Conservation (phyloP, 2,888 invertebrate genomes). For the Mythimna impura region DNA sequence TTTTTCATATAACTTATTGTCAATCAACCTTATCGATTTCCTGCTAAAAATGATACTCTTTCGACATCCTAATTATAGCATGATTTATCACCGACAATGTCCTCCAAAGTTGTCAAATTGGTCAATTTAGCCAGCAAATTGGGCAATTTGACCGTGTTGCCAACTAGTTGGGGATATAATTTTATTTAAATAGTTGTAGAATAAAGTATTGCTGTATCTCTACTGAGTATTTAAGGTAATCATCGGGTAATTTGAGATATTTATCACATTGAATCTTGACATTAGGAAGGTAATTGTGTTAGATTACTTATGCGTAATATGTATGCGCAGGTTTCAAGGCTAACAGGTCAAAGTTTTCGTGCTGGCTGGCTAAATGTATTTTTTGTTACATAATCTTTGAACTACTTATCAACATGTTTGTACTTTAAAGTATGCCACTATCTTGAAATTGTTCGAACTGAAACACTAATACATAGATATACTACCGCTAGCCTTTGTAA, state of each 20-base stretch:
- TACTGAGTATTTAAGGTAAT: constrained; percentile 52
- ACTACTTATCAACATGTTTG: not conserved
- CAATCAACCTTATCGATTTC: constrained; percentile 60
- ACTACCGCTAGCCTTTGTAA: too few species aligned
- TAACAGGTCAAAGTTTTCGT: constrained; percentile 16
- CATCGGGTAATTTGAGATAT: constrained; percentile 54
- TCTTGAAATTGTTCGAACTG: too few species aligned
- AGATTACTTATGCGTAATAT: constrained; percentile 43
- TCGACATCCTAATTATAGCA: constrained; percentile 72
- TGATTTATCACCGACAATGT: constrained; percentile 81
- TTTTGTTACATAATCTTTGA: constrained; percentile 1
- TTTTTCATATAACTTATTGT: constrained; percentile 43
- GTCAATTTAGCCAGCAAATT: constrained; percentile 73
- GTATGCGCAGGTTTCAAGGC: constrained; percentile 29
- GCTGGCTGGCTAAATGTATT: not conserved
- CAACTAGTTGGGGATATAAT: constrained; percentile 76
- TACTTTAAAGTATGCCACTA: too few species aligned
- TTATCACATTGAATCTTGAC: constrained; percentile 50
- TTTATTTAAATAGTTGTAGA: constrained; percentile 75
- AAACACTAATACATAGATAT: too few species aligned
- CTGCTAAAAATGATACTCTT: constrained; percentile 64
- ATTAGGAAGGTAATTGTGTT: constrained; percentile 45
- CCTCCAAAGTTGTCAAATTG: constrained; percentile 80
- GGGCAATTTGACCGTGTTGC: constrained; percentile 72
- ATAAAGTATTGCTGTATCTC: constrained; percentile 64